Conservation (phyloP, 2,888 invertebrate genomes). For the Drosophila borealis region DNA sequence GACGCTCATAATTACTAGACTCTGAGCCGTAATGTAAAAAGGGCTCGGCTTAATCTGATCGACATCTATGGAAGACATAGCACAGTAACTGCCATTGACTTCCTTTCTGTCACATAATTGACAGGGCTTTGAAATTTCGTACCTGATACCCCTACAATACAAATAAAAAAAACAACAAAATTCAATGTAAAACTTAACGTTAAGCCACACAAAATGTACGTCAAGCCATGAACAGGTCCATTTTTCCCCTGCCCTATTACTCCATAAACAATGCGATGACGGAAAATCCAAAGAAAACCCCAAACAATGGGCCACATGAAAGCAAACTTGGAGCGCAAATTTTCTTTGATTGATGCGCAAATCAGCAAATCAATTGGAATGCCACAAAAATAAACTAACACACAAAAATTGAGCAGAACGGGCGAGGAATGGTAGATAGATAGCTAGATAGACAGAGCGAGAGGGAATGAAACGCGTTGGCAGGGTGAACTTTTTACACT, state of each 20-base stretch:
- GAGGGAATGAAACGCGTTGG: constrained; percentile 17
- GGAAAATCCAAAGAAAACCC: constrained; percentile 22
- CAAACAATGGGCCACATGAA: constrained; percentile 35
- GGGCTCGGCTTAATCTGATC: too few species aligned
- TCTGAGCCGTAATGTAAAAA: too few species aligned
- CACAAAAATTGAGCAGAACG: constrained; percentile 21
- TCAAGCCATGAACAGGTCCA: constrained; percentile 5
- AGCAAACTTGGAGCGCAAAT: constrained; percentile 55
- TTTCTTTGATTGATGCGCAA: constrained; percentile 70
- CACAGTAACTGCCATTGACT: constrained; percentile 29
- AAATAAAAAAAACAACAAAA: neutral
- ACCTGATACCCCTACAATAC: neutral
- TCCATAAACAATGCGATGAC: constrained; percentile 8
- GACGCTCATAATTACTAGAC: neutral
- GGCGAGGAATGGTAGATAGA: constrained; percentile 22
- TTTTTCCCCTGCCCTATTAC: constrained; percentile 2
- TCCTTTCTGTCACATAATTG: constrained; percentile 37
- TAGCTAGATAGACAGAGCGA: neutral
- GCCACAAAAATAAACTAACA: constrained; percentile 52
- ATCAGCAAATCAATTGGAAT: constrained; percentile 75
- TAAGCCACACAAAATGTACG: constrained; percentile 23
- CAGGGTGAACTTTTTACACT: constrained; percentile 45
- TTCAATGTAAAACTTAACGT: constrained; percentile 19
- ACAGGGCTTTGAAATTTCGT: constrained; percentile 32
- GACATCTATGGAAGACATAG: too few species aligned